phyloP scores from a whole-genome alignment of 2,888 invertebrate genomes.

The Blera fallax region DNA sequence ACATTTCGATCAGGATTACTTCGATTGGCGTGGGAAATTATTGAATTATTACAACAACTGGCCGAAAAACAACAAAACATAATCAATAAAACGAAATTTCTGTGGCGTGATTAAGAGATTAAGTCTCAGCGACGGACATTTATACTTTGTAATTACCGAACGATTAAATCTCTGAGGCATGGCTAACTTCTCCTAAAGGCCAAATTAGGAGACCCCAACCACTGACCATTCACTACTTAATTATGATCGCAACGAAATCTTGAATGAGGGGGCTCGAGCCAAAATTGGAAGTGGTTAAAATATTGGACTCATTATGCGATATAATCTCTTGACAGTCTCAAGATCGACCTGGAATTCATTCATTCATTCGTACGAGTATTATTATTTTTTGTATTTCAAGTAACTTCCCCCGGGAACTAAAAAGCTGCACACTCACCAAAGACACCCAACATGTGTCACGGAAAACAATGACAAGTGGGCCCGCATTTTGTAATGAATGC shows the following conservation, averaged over 20 bases:
- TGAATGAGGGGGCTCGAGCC: not conserved
- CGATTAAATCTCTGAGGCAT: conserved; percentile 26
- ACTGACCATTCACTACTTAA: conserved; percentile 10
- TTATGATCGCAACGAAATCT: conserved; percentile 7
- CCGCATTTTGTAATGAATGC: conserved; percentile 21
- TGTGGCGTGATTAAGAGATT: conserved; percentile 22
- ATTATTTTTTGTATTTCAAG: no score
- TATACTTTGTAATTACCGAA: conserved; percentile 32
- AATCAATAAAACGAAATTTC: conserved; percentile 15
- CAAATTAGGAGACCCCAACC: conserved; percentile 33
- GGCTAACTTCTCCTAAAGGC: conserved; percentile 16
- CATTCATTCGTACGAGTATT: no score
- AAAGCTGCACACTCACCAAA: not conserved
- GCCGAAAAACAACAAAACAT: not conserved
- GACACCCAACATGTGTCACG: conserved; percentile 2
- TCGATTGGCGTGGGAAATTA: conserved; percentile 67
- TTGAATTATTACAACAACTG: conserved; percentile 55
- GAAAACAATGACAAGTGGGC: conserved; percentile 4
- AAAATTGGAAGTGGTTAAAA: conserved; percentile 35
- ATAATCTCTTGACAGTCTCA: conserved; percentile 31
- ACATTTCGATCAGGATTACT: conserved; percentile 55
- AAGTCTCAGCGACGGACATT: conserved; percentile 5
- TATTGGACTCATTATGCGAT: conserved; percentile 19
- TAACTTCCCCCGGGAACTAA: not conserved
- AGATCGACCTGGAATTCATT: not conserved